Evolutionary conservation across 2,113 vertebrate genomes (phyloP), one percentile per base, ranked within the genome.

Genomic region (Sebastes fasciatus): DNA sequence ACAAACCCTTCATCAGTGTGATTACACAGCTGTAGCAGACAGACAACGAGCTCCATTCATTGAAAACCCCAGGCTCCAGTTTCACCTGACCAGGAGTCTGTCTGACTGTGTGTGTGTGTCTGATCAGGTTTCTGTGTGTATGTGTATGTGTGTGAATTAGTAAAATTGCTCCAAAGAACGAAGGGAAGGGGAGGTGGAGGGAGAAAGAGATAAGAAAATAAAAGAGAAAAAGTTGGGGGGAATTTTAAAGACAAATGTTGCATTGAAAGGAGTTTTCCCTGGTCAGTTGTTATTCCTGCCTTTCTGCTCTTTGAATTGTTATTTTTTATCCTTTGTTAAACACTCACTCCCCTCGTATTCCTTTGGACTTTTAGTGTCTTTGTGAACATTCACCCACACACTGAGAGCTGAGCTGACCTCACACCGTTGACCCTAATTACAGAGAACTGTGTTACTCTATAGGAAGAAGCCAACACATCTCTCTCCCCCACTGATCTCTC

Each of bases 21-120:
- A 92, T 93, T 94, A 92, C 88, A 94, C 93, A 93, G 93, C 92
- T 93, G 93, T 67, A 85, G 79, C 64, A 72, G 77, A 80, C 84
- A 77, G 77, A 94, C 93, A 94, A 94, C 85, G 76, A 83, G 55
- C 85, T 85, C 93, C 84, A 93, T 95, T 95, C 93, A 95, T 91
- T 62, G 73, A 45, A 68, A 80, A 76, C 64, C 64, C 79, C 42
- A 73, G 82, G 74, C 83, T 92, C 82, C 64, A 82, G 79, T 92
- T 95, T 91, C 91, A 94, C 91, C 88, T 93, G 89, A 90, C 83
- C 87, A 88, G 83, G 60, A 86, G 48, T 77, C 64, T 72, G 79
- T 85, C 8, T 83, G 79, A 8, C 23, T 73, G 55, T 81, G 73
- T 72, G 62, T 40, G 34, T 34, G 34, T 34, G 34, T 34, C 34